Evolutionary conservation across 2,797 vertebrate genomes (phyloP), one percentile per base, ranked within the genome.

Genomic region (Diglossa cyanea): DNA sequence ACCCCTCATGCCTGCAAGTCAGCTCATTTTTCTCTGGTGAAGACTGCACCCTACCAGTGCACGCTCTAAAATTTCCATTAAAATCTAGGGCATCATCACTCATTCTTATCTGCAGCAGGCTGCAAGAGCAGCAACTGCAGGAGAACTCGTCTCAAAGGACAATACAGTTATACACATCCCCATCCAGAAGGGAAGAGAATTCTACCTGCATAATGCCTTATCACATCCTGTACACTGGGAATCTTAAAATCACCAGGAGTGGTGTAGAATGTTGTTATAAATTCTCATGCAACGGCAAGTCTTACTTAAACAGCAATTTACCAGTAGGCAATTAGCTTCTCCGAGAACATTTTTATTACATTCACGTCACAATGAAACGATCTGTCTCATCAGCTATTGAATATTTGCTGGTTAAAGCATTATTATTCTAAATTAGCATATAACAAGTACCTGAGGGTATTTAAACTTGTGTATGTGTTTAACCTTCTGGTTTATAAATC

Each of bases 11-110:
- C 95, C 94, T 98, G 96, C 94, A 95, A 98, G 97, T 97, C 96
- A 97, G 97, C 97, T 98, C 96, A 21, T 98, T 98, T 97, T 98
- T 98, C 97, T 98, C 96, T 97, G 96, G 97, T 97, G 97, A 97
- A 97, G 96, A 97, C 96, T 98, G 97, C 95, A 96, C 96, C 97
- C 97, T 97, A 98, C 96, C 19, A 92, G 97, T 95, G 90, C 96
- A 94, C 4, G 17, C 87, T 97, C 89, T 94, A 86, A 97, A 98
- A 98, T 97, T 98, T 97, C 97, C 97, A 98, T 98, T 98, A 98
- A 97, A 98, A 98, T 98, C 97, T 98, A 96, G 97, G 97, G 96
- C 97, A 97, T 96, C 97, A 98, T 98, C 98, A 97, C 86, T 98
- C 98, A 98, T 97, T 97, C 97, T 97, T 98, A 98, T 98, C 98